Evolutionary conservation across 2,888 invertebrate species (phyloP).

Genomic region (Lamellibrachia columna): DNA sequence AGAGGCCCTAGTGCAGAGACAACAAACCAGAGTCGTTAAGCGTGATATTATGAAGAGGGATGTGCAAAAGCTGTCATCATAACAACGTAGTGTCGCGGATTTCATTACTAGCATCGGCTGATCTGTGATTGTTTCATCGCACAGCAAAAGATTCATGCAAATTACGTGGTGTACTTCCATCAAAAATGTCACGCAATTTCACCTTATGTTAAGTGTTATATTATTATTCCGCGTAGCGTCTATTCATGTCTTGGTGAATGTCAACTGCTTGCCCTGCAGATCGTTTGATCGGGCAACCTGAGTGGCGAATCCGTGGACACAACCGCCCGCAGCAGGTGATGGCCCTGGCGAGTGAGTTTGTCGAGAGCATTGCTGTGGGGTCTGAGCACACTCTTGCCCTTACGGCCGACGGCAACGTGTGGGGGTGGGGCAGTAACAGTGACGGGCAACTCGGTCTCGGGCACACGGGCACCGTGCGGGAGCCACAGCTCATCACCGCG

Average conservation of each 20-base stretch:
- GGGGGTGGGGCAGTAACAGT: slow-evolving; percentile 74
- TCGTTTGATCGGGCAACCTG: slow-evolving; percentile 71
- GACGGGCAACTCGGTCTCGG: slow-evolving; percentile 74
- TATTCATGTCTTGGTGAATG: background rate
- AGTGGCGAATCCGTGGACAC: slow-evolving; percentile 67
- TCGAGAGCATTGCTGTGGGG: slow-evolving; percentile 73
- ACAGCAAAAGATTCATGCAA: too few relatives aligned
- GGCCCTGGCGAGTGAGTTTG: slow-evolving; percentile 68
- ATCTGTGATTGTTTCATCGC: too few relatives aligned
- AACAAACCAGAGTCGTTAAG: too few relatives aligned
- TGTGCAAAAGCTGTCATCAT: too few relatives aligned
- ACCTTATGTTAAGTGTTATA: too few relatives aligned
- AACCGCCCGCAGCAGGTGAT: slow-evolving; percentile 70
- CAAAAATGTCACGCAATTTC: too few relatives aligned
- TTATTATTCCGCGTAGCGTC: background rate
- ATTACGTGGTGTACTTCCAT: too few relatives aligned
- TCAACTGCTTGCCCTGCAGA: slow-evolving; percentile 61
- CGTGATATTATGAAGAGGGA: too few relatives aligned
- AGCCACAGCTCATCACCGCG: slow-evolving; percentile 70
- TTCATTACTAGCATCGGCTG: too few relatives aligned
- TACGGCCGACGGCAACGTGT: slow-evolving; percentile 71
- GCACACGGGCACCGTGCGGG: slow-evolving; percentile 69
- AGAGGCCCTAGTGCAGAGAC: too few relatives aligned
- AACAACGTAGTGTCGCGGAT: too few relatives aligned
- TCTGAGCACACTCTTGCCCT: slow-evolving; percentile 73